These are phyloP conservation scores for Himalopsyche kuldschensis DNA, from an alignment of 2,888 invertebrate species.

Conservation along the genomic window DNA sequence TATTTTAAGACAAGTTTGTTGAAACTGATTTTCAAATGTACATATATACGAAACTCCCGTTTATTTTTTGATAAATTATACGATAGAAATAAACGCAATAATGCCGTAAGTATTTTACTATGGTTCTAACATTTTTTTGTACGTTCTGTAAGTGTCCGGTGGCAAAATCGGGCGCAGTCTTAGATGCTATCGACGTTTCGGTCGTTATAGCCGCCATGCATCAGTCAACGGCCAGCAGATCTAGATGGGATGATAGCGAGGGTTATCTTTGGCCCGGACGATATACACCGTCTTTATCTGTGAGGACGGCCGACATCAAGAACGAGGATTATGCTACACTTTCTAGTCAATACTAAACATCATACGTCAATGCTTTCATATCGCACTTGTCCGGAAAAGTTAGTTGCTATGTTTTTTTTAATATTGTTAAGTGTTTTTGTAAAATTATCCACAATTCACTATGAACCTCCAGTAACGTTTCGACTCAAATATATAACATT, in stretches of 20 bases:
- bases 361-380: background rate
- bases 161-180: background rate
- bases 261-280: slow-evolving; percentile 36
- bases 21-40: no score
- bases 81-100: background rate
- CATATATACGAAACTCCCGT: background rate
- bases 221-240: slow-evolving; percentile 36
- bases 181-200: slow-evolving; percentile 33
- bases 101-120: background rate
- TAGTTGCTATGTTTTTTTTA: background rate
- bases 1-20: no score
- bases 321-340: background rate
- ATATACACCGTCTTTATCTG: slow-evolving; percentile 1
- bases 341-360: background rate
- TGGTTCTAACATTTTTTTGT: background rate
- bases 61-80: background rate
- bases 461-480: no score
- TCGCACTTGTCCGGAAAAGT: background rate
- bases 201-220: slow-evolving; percentile 37
- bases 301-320: background rate
- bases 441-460: no score
- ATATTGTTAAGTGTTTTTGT: no score
- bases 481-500: no score
- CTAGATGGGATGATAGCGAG: slow-evolving; percentile 28
- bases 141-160: background rate